These are phyloP conservation scores for Nycticebus coucang DNA, from an alignment of 2,113 vertebrate species.

Conservation along the genomic window DNA sequence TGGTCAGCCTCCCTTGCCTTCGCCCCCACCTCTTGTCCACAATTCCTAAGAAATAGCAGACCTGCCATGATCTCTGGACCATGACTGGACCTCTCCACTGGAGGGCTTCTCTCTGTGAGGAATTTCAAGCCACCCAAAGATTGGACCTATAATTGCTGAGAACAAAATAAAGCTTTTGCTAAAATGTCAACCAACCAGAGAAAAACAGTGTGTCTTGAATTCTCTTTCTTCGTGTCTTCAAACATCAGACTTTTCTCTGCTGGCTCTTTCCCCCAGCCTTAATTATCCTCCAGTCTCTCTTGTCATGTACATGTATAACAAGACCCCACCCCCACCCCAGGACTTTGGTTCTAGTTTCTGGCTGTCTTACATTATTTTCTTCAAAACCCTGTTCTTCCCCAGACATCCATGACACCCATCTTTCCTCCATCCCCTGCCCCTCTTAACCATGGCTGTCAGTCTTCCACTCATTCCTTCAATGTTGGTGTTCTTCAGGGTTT, in stretches of 20 bases:
- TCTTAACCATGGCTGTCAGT: neutral
- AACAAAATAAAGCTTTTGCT: constrained; percentile 55
- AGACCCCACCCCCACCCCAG: neutral
- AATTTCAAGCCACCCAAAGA: neutral
- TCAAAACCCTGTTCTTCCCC: neutral
- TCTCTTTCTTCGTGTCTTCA: constrained; percentile 14
- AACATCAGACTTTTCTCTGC: neutral
- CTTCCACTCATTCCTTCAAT: neutral
- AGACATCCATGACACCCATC: neutral
- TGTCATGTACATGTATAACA: neutral
- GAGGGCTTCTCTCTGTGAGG: neutral
- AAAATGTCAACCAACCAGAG: constrained; percentile 36
- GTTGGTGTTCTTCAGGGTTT: neutral
- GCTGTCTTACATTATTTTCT: neutral
- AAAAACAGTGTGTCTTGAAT: neutral
- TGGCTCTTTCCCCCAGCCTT: neutral
- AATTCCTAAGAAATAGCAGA: constrained; percentile 27
- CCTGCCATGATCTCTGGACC: neutral
- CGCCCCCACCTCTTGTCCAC: neutral
- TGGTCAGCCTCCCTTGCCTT: neutral
- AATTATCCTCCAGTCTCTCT: neutral
- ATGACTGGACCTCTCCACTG: neutral
- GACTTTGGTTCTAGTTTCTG: neutral
- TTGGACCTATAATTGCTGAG: neutral
- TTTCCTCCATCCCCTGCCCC: neutral